These are phyloP conservation scores for Halictus rubicundus DNA, from an alignment of 1,140 invertebrate genomes.

Conservation along the genomic window DNA sequence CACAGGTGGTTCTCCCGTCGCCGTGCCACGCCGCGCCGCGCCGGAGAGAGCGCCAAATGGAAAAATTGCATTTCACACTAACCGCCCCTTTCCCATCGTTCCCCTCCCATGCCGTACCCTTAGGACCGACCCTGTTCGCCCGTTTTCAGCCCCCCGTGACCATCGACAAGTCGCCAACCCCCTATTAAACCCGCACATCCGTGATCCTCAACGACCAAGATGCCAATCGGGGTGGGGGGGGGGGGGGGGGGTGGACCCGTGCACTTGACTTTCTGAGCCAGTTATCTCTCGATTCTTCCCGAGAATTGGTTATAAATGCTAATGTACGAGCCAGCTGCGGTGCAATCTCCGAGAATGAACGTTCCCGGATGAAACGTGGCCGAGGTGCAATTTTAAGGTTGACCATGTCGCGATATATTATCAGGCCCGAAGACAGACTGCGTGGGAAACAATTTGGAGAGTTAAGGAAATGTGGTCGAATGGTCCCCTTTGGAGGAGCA, in stretches of 20 bases:
- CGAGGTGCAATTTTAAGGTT: slow-evolving; percentile 37
- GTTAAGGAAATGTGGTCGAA: background rate
- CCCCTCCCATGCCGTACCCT: background rate
- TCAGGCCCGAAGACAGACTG: background rate
- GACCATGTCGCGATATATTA: background rate
- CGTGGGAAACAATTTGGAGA: background rate
- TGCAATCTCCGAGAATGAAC: slow-evolving; percentile 33
- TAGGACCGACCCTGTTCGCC: background rate
- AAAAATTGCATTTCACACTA: slow-evolving; percentile 76
- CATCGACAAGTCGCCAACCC: background rate
- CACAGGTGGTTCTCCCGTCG: slow-evolving; percentile 69
- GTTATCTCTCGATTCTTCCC: slow-evolving; percentile 69
- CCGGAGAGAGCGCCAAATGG: slow-evolving; percentile 67
- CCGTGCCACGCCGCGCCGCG: background rate
- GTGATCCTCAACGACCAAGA: slow-evolving; percentile 24
- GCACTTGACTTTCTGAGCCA: slow-evolving; percentile 33
- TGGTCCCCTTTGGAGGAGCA: too few species aligned
- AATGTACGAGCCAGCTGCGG: slow-evolving; percentile 65
- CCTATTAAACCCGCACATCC: slow-evolving; percentile 19
- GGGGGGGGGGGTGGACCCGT: too few species aligned
- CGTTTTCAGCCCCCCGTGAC: background rate
- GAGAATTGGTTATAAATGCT: slow-evolving; percentile 75
- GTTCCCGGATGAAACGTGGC: slow-evolving; percentile 18
- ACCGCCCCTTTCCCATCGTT: too few species aligned
- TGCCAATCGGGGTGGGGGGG: slow-evolving; percentile 8